These are phyloP conservation scores for Equus quagga DNA, from an alignment of 2,113 vertebrate genomes.

Conservation along the genomic window DNA sequence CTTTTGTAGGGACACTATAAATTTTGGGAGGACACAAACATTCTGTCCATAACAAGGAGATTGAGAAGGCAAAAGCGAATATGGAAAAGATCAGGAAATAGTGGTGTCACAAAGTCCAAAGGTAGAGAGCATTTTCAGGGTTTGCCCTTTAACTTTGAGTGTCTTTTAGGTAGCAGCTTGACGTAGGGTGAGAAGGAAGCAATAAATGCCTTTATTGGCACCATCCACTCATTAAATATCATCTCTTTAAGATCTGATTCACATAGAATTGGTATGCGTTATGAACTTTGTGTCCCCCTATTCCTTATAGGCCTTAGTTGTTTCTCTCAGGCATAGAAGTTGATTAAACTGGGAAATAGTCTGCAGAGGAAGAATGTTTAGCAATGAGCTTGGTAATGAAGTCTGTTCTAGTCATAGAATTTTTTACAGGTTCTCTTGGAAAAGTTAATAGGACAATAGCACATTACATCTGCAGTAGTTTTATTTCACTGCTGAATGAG, in stretches of 20 bases:
- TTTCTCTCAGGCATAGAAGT: background rate
- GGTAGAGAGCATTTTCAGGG: background rate
- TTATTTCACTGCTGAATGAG: conserved; percentile 58
- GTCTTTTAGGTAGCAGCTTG: background rate
- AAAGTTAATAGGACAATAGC: conserved; percentile 60
- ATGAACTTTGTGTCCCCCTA: background rate
- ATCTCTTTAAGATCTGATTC: conserved; percentile 21
- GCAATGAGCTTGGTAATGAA: conserved; percentile 52
- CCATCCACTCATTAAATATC: background rate
- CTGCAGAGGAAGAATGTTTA: conserved; percentile 33
- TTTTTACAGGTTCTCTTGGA: conserved; percentile 48
- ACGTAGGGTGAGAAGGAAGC: background rate
- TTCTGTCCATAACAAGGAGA: background rate
- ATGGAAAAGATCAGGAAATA: background rate
- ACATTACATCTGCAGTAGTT: conserved; percentile 41
- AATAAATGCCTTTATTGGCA: background rate
- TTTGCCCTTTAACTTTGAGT: background rate
- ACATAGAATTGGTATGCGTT: background rate
- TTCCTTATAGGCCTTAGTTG: conserved; percentile 3
- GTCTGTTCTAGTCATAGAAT: conserved; percentile 2
- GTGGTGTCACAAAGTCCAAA: background rate
- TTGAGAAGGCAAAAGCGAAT: background rate
- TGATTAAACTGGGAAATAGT: conserved; percentile 53
- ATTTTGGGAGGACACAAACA: background rate
- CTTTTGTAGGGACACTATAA: background rate